Conservation (phyloP, 2,113 vertebrate species). For the Rhinichthys klamathensis region DNA sequence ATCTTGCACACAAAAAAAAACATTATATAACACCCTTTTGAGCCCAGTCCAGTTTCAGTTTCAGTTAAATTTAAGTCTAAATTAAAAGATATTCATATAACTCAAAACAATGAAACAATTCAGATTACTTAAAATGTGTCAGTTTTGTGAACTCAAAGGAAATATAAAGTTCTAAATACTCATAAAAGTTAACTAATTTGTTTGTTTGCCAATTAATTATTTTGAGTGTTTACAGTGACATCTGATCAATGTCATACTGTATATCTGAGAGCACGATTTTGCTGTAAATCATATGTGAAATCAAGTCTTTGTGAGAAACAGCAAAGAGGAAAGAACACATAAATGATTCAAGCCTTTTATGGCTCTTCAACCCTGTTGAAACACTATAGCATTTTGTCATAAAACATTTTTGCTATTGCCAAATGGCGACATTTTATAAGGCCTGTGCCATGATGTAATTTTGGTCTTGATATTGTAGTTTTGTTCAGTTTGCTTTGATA, state of each 20-base stretch:
- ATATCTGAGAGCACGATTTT: background rate
- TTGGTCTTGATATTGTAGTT: conserved; percentile 58
- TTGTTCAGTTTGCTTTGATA: conserved; percentile 34
- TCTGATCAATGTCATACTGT: background rate
- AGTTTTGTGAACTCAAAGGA: too few species aligned
- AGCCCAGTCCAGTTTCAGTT: too few species aligned
- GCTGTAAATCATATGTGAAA: background rate
- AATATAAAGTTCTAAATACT: too few species aligned
- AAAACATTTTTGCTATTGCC: conserved; percentile 35
- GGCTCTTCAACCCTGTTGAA: conserved; percentile 9
- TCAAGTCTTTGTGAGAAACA: background rate
- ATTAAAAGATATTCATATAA: too few species aligned
- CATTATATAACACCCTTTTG: too few species aligned
- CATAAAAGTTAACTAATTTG: too few species aligned
- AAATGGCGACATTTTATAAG: conserved; percentile 43
- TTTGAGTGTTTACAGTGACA: too few species aligned
- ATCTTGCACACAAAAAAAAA: too few species aligned
- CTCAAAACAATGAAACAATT: too few species aligned
- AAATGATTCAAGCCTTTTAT: conserved; percentile 27
- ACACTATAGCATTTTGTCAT: conserved; percentile 31
- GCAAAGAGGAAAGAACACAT: conserved; percentile 22
- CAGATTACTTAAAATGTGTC: too few species aligned
- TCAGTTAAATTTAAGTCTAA: too few species aligned
- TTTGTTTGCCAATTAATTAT: too few species aligned
- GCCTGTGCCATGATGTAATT: conserved; percentile 58